A percentile compares a stretch with the other conserved stretches of the same genome.
phyloP scores from a whole-genome alignment of 2,797 vertebrate species.

The Acrocephalus scirpaceus region DNA sequence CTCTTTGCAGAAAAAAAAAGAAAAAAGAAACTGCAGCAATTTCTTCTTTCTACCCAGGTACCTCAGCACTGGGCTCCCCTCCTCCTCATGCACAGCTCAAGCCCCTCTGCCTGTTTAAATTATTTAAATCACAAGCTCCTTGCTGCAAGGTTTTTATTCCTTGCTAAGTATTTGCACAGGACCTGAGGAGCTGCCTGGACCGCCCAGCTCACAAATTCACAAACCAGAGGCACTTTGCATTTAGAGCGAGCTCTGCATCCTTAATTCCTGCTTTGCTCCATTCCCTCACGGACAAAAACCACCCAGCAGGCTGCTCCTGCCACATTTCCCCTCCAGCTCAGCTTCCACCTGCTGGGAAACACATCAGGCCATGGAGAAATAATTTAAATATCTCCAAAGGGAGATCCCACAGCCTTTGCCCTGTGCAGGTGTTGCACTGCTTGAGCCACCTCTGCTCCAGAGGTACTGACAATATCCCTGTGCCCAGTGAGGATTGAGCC shows the following conservation, averaged over 20 bases:
- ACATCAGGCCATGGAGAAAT: neutral
- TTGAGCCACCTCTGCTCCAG: neutral
- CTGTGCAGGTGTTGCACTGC: rapidly evolving
- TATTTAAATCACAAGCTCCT: neutral
- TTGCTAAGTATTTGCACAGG: neutral
- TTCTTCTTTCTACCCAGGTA: neutral
- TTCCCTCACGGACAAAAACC: neutral
- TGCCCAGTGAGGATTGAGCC: neutral
- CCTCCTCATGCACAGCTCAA: neutral
- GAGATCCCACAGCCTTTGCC: neutral
- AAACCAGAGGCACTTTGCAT: neutral
- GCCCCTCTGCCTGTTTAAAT: neutral
- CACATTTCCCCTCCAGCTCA: neutral
- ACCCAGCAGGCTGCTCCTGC: neutral
- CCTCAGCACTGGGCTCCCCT: neutral
- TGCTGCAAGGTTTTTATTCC: neutral
- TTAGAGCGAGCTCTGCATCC: neutral
- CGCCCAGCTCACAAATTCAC: neutral
- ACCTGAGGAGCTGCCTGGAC: neutral
- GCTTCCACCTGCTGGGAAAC: neutral
- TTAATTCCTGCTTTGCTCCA: neutral
- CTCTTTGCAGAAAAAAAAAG: neutral
- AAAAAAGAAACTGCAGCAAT: neutral
- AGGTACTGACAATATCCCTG: neutral
- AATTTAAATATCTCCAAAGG: neutral